Conservation (phyloP, 1,140 invertebrate species). For the Drosophila micromelanica region DNA sequence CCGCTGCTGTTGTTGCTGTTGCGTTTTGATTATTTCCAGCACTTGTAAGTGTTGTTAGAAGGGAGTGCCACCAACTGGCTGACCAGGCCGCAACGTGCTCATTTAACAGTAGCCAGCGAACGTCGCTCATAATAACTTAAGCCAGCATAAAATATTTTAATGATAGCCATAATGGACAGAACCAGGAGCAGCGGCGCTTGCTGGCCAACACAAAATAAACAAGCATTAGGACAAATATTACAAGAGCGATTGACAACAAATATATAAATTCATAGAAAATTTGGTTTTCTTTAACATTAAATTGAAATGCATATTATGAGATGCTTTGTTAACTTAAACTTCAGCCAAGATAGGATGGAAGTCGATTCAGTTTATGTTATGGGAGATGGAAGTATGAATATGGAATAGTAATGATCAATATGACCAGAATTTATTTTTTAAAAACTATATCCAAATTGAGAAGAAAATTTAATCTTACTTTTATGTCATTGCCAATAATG, state of each 20-base stretch:
- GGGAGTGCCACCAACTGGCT: slow-evolving; percentile 66
- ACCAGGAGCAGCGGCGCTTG: slow-evolving; percentile 21
- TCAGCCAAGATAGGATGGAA: too few species aligned
- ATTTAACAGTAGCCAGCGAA: slow-evolving; percentile 82
- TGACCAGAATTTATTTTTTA: too few species aligned
- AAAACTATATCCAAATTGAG: too few species aligned
- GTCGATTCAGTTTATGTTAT: too few species aligned
- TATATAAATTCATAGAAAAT: not conserved
- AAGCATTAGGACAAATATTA: slow-evolving; percentile 29
- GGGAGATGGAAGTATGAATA: too few species aligned
- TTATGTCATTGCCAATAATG: too few species aligned
- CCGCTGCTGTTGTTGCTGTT: slow-evolving; percentile 30
- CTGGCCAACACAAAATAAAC: slow-evolving; percentile 27
- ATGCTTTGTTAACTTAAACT: too few species aligned
- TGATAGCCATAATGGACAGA: slow-evolving; percentile 65
- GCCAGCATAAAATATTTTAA: slow-evolving; percentile 79
- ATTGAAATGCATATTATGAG: too few species aligned
- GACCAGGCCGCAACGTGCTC: slow-evolving; percentile 68
- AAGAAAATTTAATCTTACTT: too few species aligned
- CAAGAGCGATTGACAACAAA: not conserved
- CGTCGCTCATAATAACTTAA: slow-evolving; percentile 77
- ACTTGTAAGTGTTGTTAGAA: slow-evolving; percentile 82
- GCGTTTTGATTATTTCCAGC: slow-evolving; percentile 74
- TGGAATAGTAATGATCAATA: too few species aligned
- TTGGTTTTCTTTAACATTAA: not conserved